Base-by-base conservation (phyloP, 23 tunicate genomes). In the Ciona savignyi region DNA sequence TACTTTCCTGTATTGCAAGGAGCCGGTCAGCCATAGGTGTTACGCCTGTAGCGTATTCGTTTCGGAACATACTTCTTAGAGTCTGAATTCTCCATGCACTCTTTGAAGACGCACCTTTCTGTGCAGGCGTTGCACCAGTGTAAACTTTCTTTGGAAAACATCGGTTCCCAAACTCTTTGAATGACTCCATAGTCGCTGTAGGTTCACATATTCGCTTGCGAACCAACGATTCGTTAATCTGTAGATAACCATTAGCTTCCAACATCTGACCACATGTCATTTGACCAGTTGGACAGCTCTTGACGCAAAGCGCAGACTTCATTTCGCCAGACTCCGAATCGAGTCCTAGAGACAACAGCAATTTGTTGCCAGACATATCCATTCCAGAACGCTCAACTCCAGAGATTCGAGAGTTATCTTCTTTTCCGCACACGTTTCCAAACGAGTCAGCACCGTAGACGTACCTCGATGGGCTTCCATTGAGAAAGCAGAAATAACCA, bases 391-490 rank as follows among this genome's bases (percentile, higher is more conserved):
- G 76, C 1, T 42, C 31, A 2, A 76, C 82, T 34, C 82, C 80
- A 0, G 29, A 28, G 32, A 74, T 51, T 4, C 0, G 27, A 27
- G 29, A 0, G 32, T 80, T 91, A 61, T 61, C 49, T 32, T 85
- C 80, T 26, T 81, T 26, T 9, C 97, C 91, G 62, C 97, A 91
- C 1, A 78, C 81, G 34, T 91, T 91, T 31, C 97, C 97, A 86
- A 86, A 91, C 2, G 97, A 91, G 75, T 91, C 97, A 2, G 61
- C 70, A 0, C 97, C 97, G 32, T 80, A 0, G 26, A 80, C 24
- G 70, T 91, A 91, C 4, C 86, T 74, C 34, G 51, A 72, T 0
- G 90, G 90, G 56, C 56, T 42, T 42, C 56, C 56, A 42, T 42
- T 6, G 9, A 42, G 56, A 42, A 42, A 42, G 56, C 56, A 6